phyloP scores from a whole-genome alignment of 2,888 invertebrate genomes.

The Strigamia crassipes region DNA sequence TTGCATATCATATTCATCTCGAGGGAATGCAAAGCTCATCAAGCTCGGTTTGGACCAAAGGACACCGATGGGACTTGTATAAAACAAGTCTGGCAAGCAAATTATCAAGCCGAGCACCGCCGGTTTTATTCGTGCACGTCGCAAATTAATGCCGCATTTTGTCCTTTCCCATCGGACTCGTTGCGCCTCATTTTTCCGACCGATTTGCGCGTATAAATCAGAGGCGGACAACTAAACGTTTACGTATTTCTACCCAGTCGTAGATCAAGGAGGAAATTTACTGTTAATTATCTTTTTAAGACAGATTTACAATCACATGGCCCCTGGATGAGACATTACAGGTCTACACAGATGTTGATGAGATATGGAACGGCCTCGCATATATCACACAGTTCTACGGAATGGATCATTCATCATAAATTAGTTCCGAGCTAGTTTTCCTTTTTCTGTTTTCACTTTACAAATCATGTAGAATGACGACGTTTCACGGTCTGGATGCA shows the following conservation, averaged over 20 bases:
- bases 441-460: neutral
- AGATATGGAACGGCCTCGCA: neutral
- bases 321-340: conserved; percentile 15
- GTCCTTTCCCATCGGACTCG: conserved; percentile 14
- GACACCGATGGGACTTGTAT: conserved; percentile 26
- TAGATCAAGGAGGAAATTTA: conserved; percentile 4
- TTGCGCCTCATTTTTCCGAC: neutral
- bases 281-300: conserved; percentile 22
- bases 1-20: conserved; percentile 19
- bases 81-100: conserved; percentile 17
- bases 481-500: too few species aligned
- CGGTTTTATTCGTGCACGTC: neutral
- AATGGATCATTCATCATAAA: neutral
- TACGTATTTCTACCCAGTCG: conserved; percentile 21
- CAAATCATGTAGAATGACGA: too few species aligned
- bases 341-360: conserved; percentile 21
- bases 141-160: conserved; percentile 15
- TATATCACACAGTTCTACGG: neutral
- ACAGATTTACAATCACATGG: conserved; percentile 15
- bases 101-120: neutral
- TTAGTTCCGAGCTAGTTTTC: neutral
- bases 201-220: neutral
- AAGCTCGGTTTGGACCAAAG: conserved; percentile 26
- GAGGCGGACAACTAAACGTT: neutral
- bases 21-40: conserved; percentile 1